These are phyloP conservation scores for Sparus aurata DNA, from an alignment of 2,797 vertebrate species.

Conservation along the genomic window DNA sequence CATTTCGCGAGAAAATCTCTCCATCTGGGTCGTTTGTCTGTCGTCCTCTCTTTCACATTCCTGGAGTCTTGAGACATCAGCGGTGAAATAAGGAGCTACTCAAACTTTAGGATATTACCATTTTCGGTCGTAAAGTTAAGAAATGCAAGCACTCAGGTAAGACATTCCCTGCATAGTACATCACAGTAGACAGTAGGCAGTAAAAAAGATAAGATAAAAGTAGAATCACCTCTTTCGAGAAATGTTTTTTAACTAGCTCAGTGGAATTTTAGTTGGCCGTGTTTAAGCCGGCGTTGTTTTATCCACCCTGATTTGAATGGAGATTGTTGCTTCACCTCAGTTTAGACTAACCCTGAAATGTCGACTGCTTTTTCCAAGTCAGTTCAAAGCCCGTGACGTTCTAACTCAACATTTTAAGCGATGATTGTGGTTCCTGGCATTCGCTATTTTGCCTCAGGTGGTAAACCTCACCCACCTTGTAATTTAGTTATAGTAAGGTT, in stretches of 20 bases:
- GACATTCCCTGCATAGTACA: constrained; percentile 1
- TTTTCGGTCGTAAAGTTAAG: constrained; percentile 14
- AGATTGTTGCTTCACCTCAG: background rate
- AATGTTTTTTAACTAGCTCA: background rate
- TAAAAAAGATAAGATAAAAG: background rate
- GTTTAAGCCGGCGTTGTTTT: background rate
- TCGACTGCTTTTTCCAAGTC: background rate
- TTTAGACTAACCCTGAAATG: constrained; percentile 3
- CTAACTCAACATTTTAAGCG: background rate
- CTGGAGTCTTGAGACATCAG: constrained; percentile 16
- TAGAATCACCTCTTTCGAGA: background rate
- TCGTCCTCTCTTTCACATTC: background rate
- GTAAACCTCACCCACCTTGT: constrained; percentile 30
- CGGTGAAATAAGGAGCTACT: background rate
- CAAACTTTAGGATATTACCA: background rate
- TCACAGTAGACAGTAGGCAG: too few species aligned
- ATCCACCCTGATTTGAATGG: background rate
- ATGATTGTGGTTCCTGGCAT: constrained; percentile 16
- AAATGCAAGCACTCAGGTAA: constrained; percentile 81
- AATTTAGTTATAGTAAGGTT: constrained; percentile 14
- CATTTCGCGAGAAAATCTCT: background rate
- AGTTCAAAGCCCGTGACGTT: constrained; percentile 8
- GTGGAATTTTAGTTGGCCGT: background rate
- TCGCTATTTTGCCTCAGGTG: constrained; percentile 16
- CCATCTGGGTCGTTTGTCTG: constrained; percentile 7